Evolutionary conservation across 2,113 vertebrate genomes (phyloP).

Genomic region (Bungarus multicinctus): DNA sequence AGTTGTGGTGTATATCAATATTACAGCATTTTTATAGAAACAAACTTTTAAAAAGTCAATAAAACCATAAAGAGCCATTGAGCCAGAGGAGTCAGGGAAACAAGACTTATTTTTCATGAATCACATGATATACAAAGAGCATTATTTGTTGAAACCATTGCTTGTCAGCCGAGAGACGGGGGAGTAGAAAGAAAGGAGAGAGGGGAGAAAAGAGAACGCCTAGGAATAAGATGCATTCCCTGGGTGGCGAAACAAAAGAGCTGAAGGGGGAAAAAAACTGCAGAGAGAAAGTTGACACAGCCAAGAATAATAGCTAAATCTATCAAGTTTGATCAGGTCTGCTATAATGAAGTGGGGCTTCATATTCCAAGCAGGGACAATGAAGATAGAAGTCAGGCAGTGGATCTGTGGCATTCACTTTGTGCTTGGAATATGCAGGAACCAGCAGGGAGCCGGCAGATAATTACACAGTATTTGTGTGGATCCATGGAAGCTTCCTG

Average conservation of each 20-base stretch:
- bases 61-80: constrained; percentile 79
- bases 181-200: constrained; percentile 11
- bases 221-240: constrained; percentile 79
- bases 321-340: constrained; percentile 93
- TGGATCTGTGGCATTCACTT: constrained; percentile 81
- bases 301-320: constrained; percentile 91
- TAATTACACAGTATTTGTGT: constrained; percentile 94
- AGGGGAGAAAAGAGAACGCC: constrained; percentile 47
- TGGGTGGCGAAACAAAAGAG: constrained; percentile 82
- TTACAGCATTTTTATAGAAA: constrained; percentile 66
- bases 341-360: constrained; percentile 89
- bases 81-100: constrained; percentile 30
- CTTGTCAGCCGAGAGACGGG: constrained; percentile 52
- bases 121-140: constrained; percentile 73
- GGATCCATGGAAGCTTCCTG: constrained; percentile 83
- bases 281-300: constrained; percentile 81
- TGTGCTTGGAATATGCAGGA: constrained; percentile 86
- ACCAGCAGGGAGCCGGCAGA: constrained; percentile 85
- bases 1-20: constrained; percentile 73
- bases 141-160: constrained; percentile 78
- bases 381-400: constrained; percentile 82
- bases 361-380: constrained; percentile 87
- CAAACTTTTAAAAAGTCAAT: constrained; percentile 64
- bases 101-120: constrained; percentile 74
- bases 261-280: constrained; percentile 21